phyloP scores from a whole-genome alignment of 2,113 vertebrate species.

The Galemys pyrenaicus region DNA sequence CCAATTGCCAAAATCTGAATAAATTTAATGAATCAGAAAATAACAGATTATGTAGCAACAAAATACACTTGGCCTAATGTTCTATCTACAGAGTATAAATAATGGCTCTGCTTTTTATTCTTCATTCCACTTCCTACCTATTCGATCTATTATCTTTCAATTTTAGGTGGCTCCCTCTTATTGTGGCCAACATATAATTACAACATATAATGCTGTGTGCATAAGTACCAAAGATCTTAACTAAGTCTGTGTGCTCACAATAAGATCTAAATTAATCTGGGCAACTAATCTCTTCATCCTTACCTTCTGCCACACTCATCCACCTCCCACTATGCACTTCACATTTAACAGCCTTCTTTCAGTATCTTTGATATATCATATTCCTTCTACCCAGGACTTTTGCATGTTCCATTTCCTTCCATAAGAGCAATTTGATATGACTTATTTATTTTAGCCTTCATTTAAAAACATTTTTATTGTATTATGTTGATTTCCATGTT shows the following conservation, averaged over 20 bases:
- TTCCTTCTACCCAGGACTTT: not conserved
- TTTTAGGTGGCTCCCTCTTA: not conserved
- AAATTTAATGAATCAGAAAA: not conserved
- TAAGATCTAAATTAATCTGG: not conserved
- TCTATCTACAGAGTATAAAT: not conserved
- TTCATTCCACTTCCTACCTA: not conserved
- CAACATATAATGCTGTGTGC: not conserved
- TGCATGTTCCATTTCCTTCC: not conserved
- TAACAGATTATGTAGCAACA: not conserved
- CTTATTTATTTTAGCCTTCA: not conserved
- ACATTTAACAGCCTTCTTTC: not conserved
- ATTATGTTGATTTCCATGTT: too few species aligned
- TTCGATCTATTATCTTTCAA: conserved; percentile 6
- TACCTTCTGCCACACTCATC: not conserved
- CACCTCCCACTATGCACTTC: not conserved
- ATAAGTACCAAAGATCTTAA: not conserved
- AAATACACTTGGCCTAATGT: not conserved
- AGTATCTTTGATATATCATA: not conserved
- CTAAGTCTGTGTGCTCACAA: not conserved
- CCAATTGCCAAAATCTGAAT: conserved; percentile 13
- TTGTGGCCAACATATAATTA: not conserved
- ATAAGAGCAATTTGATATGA: not conserved
- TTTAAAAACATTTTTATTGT: too few species aligned
- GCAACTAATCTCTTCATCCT: not conserved
- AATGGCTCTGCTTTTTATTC: not conserved